Conservation (phyloP, 1,140 invertebrate genomes). For the Brachionus sp. region DNA sequence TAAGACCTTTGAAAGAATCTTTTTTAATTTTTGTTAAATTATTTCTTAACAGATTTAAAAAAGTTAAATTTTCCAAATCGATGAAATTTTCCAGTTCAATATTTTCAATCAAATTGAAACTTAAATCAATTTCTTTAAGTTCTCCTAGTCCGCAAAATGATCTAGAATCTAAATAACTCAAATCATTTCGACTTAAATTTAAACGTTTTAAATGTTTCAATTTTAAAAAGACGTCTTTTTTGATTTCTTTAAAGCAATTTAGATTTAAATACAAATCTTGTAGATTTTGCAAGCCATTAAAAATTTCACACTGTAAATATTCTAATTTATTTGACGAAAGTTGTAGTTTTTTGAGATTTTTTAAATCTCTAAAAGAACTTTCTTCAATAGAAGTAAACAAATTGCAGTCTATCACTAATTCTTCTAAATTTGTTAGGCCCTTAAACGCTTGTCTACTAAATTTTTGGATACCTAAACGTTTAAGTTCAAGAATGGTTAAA, state of each 20-base stretch:
- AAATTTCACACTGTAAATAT: not conserved
- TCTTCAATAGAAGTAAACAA: not conserved
- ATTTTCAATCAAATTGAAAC: not conserved
- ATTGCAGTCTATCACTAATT: not conserved
- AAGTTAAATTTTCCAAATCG: not conserved
- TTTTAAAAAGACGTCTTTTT: not conserved
- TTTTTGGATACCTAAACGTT: not conserved
- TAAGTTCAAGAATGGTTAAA: not conserved
- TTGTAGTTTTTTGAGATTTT: not conserved
- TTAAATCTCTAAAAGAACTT: not conserved
- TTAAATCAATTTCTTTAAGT: not conserved
- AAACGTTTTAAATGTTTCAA: constrained; percentile 4
- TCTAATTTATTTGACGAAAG: not conserved
- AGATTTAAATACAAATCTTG: not conserved
- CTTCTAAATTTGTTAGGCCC: not conserved
- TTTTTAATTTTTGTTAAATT: not conserved
- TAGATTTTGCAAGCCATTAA: not conserved
- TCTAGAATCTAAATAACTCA: not conserved
- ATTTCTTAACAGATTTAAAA: not conserved
- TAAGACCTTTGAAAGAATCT: not conserved
- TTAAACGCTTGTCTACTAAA: not conserved
- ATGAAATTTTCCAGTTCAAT: not conserved
- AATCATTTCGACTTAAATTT: not conserved
- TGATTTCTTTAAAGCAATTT: not conserved
- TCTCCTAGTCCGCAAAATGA: not conserved